Evolutionary conservation across 2,113 vertebrate species (phyloP).

Genomic region (Plestiodon gilberti): DNA sequence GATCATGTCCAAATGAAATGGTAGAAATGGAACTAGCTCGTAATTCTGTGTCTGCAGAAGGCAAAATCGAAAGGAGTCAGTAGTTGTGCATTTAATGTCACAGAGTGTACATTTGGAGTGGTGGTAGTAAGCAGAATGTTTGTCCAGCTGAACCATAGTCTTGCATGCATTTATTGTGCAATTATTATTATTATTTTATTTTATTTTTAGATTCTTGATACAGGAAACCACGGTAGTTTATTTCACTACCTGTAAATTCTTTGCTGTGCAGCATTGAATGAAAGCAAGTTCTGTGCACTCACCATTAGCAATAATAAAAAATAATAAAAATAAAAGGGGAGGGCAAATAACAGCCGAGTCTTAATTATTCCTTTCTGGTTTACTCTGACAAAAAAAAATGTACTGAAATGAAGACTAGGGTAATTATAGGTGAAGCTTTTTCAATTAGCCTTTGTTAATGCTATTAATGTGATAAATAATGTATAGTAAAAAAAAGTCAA

Average conservation of each 20-base stretch:
- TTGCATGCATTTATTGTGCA: neutral
- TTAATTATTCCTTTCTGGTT: conserved; percentile 70
- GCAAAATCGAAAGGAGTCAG: too few relatives aligned
- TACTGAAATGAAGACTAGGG: conserved; percentile 67
- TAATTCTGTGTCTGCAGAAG: neutral
- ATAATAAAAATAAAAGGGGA: conserved; percentile 56
- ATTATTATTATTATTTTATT: neutral
- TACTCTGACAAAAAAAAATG: conserved; percentile 69
- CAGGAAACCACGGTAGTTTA: conserved; percentile 63
- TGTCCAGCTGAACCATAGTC: neutral
- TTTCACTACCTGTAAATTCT: conserved; percentile 51
- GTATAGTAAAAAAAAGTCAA: conserved; percentile 73
- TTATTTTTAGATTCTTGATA: conserved; percentile 62
- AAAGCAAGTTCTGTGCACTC: conserved; percentile 64
- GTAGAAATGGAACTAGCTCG: neutral
- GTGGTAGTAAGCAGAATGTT: accelerated
- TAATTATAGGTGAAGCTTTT: conserved; percentile 75
- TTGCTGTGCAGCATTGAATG: conserved; percentile 32
- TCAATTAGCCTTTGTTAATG: conserved; percentile 77
- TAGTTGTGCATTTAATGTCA: neutral
- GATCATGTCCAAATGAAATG: neutral
- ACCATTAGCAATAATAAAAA: conserved; percentile 42
- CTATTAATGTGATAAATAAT: conserved; percentile 79
- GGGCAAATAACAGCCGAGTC: conserved; percentile 63
- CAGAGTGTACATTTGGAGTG: neutral